These are phyloP conservation scores for Pantherophis guttatus DNA, from an alignment of 2,113 vertebrate genomes.

Conservation along the genomic window DNA sequence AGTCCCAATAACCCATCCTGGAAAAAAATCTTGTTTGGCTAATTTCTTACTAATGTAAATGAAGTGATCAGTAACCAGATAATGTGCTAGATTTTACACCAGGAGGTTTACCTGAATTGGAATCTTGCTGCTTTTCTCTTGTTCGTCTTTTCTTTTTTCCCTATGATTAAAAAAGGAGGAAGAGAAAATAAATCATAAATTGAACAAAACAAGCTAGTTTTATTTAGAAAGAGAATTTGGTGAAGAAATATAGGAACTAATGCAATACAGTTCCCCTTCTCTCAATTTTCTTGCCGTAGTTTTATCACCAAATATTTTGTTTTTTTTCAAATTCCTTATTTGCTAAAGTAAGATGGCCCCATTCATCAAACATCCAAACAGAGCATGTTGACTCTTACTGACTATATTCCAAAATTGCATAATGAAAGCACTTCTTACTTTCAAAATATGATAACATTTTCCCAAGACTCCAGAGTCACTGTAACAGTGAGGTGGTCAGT, in stretches of 20 bases:
- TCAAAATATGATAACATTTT: background rate
- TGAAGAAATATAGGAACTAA: background rate
- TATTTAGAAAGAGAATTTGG: background rate
- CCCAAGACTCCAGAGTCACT: background rate
- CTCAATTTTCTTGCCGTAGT: background rate
- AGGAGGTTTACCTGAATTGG: slow-evolving; percentile 81
- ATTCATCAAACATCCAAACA: background rate
- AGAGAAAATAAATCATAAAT: slow-evolving; percentile 8
- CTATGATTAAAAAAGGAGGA: slow-evolving; percentile 61
- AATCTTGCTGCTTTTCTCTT: slow-evolving; percentile 95
- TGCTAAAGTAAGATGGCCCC: background rate
- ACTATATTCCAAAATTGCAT: background rate
- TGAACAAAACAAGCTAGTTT: background rate
- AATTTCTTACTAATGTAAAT: background rate
- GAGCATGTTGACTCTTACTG: background rate
- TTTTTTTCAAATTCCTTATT: background rate
- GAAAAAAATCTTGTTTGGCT: background rate
- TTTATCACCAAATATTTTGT: background rate
- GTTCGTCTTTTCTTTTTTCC: slow-evolving; percentile 98
- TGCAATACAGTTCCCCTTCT: no score
- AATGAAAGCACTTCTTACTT: background rate
- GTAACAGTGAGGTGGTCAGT: background rate
- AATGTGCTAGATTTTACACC: background rate
- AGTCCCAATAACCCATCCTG: background rate
- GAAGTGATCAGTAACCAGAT: background rate